These are phyloP conservation scores for Lynx canadensis DNA, from an alignment of 2,113 vertebrate genomes.

Conservation along the genomic window DNA sequence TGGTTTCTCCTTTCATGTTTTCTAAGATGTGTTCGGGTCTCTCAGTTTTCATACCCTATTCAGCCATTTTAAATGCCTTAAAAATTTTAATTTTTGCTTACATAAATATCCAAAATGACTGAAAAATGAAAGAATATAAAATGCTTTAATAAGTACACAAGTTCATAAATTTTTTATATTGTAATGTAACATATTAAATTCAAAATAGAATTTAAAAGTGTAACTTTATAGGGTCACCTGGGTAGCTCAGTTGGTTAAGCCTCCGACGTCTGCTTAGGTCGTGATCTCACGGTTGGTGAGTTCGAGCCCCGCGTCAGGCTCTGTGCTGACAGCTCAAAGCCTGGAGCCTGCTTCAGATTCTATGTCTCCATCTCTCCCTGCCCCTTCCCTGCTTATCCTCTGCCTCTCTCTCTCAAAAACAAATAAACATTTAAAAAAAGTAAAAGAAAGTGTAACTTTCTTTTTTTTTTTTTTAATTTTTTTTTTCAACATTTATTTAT, in stretches of 20 bases:
- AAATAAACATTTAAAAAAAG: too few relatives aligned
- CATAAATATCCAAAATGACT: background rate
- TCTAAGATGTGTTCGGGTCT: background rate
- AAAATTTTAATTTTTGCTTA: background rate
- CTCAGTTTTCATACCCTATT: background rate
- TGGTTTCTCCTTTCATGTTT: background rate
- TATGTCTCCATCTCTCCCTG: too few relatives aligned
- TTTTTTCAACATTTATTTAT: too few relatives aligned
- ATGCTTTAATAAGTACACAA: background rate
- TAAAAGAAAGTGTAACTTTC: background rate
- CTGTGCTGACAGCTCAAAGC: too few relatives aligned
- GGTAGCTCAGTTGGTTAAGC: too few relatives aligned
- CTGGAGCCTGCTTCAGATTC: too few relatives aligned
- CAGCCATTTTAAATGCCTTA: background rate
- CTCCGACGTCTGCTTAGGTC: too few relatives aligned
- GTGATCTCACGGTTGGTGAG: too few relatives aligned
- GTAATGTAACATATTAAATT: background rate
- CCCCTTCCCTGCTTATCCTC: too few relatives aligned
- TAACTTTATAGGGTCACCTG: background rate
- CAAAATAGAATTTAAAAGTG: background rate
- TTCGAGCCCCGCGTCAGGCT: too few relatives aligned
- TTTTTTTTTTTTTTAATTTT: too few relatives aligned
- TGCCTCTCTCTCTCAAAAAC: too few relatives aligned
- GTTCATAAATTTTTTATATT: background rate
- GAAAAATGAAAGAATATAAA: background rate